Percentiles rank a stretch among this genome's conserved stretches.
Evolutionary conservation across 2,888 invertebrate species (phyloP).

Genomic region (Agrilus mali): DNA sequence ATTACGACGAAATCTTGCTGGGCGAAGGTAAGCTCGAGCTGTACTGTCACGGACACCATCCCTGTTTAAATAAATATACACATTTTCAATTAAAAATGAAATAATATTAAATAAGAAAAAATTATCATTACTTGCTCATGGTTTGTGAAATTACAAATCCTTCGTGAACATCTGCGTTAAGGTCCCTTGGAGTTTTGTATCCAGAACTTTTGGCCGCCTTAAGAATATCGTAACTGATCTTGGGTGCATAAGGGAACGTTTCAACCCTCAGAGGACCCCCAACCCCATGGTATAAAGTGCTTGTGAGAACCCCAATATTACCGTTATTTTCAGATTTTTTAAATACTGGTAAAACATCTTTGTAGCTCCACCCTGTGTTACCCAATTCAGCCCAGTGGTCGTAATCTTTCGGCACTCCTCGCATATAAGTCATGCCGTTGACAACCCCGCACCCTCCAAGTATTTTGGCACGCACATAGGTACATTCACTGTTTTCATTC

Average conservation of each 20-base stretch:
- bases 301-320: conserved; percentile 39
- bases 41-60: too few relatives aligned
- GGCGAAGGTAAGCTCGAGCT: too few relatives aligned
- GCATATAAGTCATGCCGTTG: conserved; percentile 65
- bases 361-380: conserved; percentile 57
- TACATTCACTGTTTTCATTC: conserved; percentile 33
- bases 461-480: conserved; percentile 51
- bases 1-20: conserved; percentile 10
- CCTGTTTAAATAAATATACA: too few relatives aligned
- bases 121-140: conserved; percentile 32
- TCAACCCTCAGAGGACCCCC: conserved; percentile 45
- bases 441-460: conserved; percentile 50
- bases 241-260: conserved; percentile 44
- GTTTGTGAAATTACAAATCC: conserved; percentile 48
- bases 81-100: too few relatives aligned
- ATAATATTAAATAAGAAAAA: too few relatives aligned
- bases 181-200: conserved; percentile 41
- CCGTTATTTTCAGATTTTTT: conserved; percentile 46
- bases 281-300: conserved; percentile 38
- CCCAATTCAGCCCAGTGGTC: conserved; percentile 56
- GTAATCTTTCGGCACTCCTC: conserved; percentile 56
- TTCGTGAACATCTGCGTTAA: conserved; percentile 42
- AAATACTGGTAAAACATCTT: conserved; percentile 54
- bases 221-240: conserved; percentile 42
- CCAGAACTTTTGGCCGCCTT: conserved; percentile 42